Base-by-base conservation (phyloP, 2,113 vertebrate species). In the Ptilonorhynchus violaceus region DNA sequence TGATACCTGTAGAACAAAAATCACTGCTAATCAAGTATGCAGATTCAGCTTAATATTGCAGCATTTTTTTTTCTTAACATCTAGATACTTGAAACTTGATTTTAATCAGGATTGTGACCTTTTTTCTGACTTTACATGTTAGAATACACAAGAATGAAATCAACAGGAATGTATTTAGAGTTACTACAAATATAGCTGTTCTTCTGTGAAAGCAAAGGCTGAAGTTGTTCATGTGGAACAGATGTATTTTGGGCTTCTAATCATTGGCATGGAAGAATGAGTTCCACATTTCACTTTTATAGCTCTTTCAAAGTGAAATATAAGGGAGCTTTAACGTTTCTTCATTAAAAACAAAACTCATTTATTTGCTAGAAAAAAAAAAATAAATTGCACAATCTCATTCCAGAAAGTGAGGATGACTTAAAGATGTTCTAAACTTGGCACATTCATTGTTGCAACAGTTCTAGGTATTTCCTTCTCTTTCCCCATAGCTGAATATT, bases 391-490 rank as follows among this genome's bases (percentile, higher is more conserved):
- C 98, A 96, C 96, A 98, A 98, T 87, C 79, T 92, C 33, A 96
- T 98, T 98, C 96, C 98, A 98, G 98, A 97, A 98, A 98, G 96
- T 83, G 95, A 96, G 94, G 98, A 95, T 97, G 88, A 82, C 92
- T 95, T 96, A 92, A 75, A 90, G 91, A 92, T 72, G 69, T 89
- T 96, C 97, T 96, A 95, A 97, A 98, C 92, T 91, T 95, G 97
- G 95, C 93, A 97, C 93, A 85, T 80, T 31, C 74, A 10, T 67
- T 60, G 47, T 95, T 97, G 98, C 97, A 64, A 98, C 89, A 97
- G 91, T 66, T 89, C 91, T 94, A 93, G 91, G 95, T 97, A 93
- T 97, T 98, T 97, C 98, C 97, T 95, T 92, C 95, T 97, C 93
- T 83, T 96, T 91, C 84, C 88, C 47, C 95, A 47, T 15, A 67